Evolutionary conservation across 2,113 vertebrate genomes (phyloP).

Genomic region (Dicerorhinus sumatrensis): DNA sequence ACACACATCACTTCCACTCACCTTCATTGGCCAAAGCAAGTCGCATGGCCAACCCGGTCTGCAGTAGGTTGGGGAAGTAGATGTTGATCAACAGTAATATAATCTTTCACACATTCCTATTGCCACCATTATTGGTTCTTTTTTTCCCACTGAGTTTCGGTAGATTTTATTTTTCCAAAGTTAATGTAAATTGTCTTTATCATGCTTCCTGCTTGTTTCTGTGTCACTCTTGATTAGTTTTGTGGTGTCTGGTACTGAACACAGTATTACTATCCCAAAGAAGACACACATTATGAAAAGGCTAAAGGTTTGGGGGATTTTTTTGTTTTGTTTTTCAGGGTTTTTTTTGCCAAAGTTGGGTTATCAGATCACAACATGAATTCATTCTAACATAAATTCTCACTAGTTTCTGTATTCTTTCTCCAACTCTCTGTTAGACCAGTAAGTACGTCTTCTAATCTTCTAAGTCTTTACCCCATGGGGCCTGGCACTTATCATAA

Average conservation of each 20-base stretch:
- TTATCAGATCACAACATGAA: not conserved
- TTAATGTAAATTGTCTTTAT: not conserved
- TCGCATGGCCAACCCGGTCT: not conserved
- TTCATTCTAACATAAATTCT: conserved; percentile 6
- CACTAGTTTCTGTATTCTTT: not conserved
- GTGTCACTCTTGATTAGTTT: not conserved
- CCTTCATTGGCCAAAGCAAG: not conserved
- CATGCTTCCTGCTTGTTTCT: not conserved
- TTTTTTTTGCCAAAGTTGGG: not conserved
- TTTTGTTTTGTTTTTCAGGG: not conserved
- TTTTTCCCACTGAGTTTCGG: not conserved
- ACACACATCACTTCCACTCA: not conserved
- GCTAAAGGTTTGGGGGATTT: not conserved
- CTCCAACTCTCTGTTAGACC: not conserved
- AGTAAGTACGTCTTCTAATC: not conserved
- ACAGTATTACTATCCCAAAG: not conserved
- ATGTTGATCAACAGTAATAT: not conserved
- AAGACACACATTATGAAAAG: not conserved
- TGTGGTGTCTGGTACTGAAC: not conserved
- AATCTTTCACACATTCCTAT: not conserved
- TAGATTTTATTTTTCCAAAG: not conserved
- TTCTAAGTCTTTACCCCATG: not conserved
- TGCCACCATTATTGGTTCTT: not conserved
- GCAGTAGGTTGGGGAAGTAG: not conserved
- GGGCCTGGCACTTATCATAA: not conserved